phyloP scores from a whole-genome alignment of 1,140 invertebrate genomes.

The Drosophila trapezifrons region DNA sequence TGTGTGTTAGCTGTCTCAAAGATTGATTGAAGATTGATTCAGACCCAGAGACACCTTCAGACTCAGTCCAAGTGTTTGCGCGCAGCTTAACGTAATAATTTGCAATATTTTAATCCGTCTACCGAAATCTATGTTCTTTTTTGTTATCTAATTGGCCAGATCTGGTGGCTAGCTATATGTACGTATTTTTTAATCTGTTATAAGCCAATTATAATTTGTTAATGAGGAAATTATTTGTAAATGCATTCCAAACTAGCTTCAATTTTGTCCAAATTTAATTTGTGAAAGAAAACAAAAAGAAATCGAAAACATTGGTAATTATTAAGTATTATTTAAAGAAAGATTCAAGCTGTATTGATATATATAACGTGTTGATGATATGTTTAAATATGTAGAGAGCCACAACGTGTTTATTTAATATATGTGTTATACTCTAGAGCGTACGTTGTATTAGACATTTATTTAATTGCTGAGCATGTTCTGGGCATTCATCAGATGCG shows the following conservation, averaged over 20 bases:
- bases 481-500: slow-evolving; percentile 39
- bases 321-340: slow-evolving; percentile 71
- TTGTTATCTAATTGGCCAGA: slow-evolving; percentile 29
- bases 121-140: slow-evolving; percentile 45
- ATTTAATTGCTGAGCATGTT: slow-evolving; percentile 50
- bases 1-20: slow-evolving; percentile 57
- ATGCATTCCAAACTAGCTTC: slow-evolving; percentile 75
- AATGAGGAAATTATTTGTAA: slow-evolving; percentile 59
- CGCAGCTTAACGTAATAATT: slow-evolving; percentile 50
- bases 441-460: slow-evolving; percentile 64
- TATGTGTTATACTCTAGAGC: slow-evolving; percentile 52
- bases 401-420: slow-evolving; percentile 52
- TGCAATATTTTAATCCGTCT: slow-evolving; percentile 79
- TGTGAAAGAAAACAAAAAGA: slow-evolving; percentile 43
- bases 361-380: slow-evolving; percentile 36
- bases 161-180: slow-evolving; percentile 32
- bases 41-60: slow-evolving; percentile 32
- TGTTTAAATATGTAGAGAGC: slow-evolving; percentile 41
- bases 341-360: slow-evolving; percentile 31
- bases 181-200: slow-evolving; percentile 53
- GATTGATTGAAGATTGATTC: slow-evolving; percentile 14
- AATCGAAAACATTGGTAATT: slow-evolving; percentile 53
- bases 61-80: slow-evolving; percentile 51
- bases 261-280: slow-evolving; percentile 78
- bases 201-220: slow-evolving; percentile 52